Evolutionary conservation across 35 echinoderm and acorn worm species (phyloP).

Genomic region (Lytechinus pictus): DNA sequence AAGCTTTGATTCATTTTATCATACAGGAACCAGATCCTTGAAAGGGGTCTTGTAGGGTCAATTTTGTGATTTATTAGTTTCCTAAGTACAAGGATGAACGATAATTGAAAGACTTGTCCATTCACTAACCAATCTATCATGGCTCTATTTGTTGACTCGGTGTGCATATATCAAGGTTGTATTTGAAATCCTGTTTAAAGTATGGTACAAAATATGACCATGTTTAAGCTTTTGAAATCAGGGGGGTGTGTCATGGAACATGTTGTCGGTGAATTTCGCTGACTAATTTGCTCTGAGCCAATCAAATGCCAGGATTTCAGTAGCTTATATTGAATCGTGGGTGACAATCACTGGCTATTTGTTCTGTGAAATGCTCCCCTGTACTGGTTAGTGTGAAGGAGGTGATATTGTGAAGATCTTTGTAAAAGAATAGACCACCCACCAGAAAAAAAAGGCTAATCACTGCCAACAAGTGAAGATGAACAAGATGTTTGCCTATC

Average conservation of each 20-base stretch:
- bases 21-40: neutral
- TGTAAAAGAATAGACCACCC: neutral
- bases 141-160: neutral
- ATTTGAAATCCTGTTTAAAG: neutral
- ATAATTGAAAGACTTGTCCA: constrained; percentile 12
- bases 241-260: too few species aligned
- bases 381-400: constrained; percentile 1
- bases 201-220: neutral
- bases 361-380: neutral
- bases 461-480: neutral
- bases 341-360: too few species aligned
- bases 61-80: constrained; percentile 15
- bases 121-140: constrained; percentile 19
- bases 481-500: neutral
- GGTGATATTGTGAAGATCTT: neutral
- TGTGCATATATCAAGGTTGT: neutral
- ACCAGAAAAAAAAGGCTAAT: neutral
- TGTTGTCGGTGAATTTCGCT: too few species aligned
- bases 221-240: neutral
- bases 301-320: too few species aligned
- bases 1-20: neutral
- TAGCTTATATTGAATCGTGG: too few species aligned
- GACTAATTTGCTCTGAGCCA: too few species aligned
- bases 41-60: neutral
- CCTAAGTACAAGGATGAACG: neutral